Conservation (phyloP, 2,113 vertebrate genomes). For the Smithornis capensis region DNA sequence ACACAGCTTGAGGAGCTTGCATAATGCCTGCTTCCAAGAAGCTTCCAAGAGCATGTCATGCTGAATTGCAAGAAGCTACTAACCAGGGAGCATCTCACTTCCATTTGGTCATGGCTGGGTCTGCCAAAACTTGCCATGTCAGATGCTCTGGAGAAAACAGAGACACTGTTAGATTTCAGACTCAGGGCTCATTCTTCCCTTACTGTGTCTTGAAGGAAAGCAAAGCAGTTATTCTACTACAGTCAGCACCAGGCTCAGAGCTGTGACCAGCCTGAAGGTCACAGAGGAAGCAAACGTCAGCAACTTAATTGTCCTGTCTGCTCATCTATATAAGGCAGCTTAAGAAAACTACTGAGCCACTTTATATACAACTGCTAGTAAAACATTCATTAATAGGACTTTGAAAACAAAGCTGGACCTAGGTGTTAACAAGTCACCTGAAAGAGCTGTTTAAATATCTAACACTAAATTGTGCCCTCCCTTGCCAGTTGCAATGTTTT, state of each 20-base stretch:
- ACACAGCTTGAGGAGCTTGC: constrained; percentile 36
- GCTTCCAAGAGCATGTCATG: not conserved
- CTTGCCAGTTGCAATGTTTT: not conserved
- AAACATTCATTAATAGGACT: not conserved
- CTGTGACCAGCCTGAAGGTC: not conserved
- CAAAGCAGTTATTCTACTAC: not conserved
- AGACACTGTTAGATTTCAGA: constrained; percentile 23
- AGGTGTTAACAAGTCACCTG: not conserved
- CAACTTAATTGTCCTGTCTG: not conserved
- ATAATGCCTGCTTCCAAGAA: constrained; percentile 21
- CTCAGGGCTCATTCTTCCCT: not conserved
- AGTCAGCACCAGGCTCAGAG: not conserved
- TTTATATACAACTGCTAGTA: not conserved
- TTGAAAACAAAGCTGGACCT: not conserved
- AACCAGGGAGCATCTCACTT: constrained; percentile 29
- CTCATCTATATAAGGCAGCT: not conserved
- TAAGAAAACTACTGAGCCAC: not conserved
- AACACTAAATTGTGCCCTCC: not conserved
- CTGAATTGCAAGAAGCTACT: constrained; percentile 24
- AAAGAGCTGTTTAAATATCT: not conserved
- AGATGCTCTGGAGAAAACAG: constrained; percentile 14
- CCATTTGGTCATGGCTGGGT: not conserved
- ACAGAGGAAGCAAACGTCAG: not conserved
- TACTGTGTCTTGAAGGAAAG: not conserved
- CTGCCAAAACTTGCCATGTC: constrained; percentile 23